Conservation (phyloP, 2,113 vertebrate genomes). For the Tursiops truncatus region DNA sequence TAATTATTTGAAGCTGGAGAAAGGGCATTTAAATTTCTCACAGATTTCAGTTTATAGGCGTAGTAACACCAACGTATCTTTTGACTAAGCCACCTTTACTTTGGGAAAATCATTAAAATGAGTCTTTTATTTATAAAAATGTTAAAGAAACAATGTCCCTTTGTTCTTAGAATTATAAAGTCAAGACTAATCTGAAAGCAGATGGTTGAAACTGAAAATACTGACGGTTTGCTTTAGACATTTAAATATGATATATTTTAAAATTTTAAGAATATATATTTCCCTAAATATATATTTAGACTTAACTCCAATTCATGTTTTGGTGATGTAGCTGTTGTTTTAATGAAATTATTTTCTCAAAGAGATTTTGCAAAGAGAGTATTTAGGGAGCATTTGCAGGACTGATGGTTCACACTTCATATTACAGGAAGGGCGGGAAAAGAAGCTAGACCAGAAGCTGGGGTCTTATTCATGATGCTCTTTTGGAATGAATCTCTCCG, state of each 20-base stretch:
- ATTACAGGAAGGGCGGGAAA: neutral
- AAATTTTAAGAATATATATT: neutral
- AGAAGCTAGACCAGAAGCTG: neutral
- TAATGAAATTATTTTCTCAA: neutral
- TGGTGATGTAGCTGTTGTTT: neutral
- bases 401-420: neutral
- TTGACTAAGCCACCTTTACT: neutral
- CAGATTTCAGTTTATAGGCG: neutral
- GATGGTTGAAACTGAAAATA: neutral
- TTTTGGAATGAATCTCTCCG: neutral
- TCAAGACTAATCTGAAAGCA: neutral
- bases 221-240: neutral
- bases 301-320: neutral
- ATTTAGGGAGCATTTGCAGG: neutral
- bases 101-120: slow-evolving; percentile 6
- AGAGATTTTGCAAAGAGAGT: neutral
- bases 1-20: slow-evolving; percentile 35
- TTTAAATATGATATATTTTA: neutral
- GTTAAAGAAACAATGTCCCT: neutral
- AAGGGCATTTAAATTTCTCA: slow-evolving; percentile 6
- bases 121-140: neutral
- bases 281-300: neutral
- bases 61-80: neutral
- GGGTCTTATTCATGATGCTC: neutral
- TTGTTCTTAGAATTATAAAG: slow-evolving; percentile 10